A percentile compares a stretch with the other conserved stretches of the same genome.
Evolutionary conservation across 2,113 vertebrate genomes (phyloP).

Genomic region (Thunnus maccoyii): DNA sequence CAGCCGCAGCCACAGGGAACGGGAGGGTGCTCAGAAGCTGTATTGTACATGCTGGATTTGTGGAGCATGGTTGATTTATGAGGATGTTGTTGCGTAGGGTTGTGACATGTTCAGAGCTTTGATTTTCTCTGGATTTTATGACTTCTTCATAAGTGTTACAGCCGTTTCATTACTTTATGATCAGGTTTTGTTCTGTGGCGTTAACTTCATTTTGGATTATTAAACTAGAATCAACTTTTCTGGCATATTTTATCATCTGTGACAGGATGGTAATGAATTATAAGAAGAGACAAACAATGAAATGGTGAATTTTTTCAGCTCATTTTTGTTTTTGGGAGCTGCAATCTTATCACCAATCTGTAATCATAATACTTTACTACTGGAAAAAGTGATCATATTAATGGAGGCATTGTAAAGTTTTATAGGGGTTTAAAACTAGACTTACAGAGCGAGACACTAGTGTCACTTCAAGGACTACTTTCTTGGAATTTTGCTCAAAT

Average conservation of each 20-base stretch:
- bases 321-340: not conserved
- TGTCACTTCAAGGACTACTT: not conserved
- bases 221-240: not conserved
- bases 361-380: not conserved
- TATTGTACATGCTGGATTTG: conserved; percentile 56
- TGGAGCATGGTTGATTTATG: conserved; percentile 54
- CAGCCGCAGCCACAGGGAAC: conserved; percentile 44
- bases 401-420: not conserved
- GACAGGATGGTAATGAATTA: not conserved
- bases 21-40: conserved; percentile 37
- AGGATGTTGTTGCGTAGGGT: conserved; percentile 48
- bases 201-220: not conserved
- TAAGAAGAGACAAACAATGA: not conserved
- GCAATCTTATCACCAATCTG: conserved; percentile 3
- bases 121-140: conserved; percentile 22
- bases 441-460: conserved; percentile 3
- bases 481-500: not conserved
- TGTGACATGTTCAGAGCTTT: conserved; percentile 43
- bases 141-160: conserved; percentile 6
- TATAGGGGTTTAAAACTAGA: not conserved
- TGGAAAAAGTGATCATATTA: not conserved
- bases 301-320: not conserved
- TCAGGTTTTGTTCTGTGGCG: not conserved
- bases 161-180: conserved; percentile 27
- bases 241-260: not conserved